Conservation (phyloP, 2,113 vertebrate species). For the Rana temporaria region DNA sequence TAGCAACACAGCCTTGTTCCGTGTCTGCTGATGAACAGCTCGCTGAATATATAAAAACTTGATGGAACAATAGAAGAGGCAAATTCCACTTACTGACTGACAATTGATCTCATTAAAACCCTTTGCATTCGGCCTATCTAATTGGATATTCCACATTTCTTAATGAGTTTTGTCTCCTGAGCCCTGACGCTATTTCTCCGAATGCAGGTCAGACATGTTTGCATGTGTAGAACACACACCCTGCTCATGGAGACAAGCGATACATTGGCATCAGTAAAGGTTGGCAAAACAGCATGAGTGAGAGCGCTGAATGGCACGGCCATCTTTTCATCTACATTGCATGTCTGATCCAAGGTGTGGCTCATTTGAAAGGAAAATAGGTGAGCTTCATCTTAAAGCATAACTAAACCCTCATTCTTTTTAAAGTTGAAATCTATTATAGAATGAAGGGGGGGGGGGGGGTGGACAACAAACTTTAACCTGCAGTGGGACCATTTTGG, state of each 20-base stretch:
- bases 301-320: background rate
- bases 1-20: constrained; percentile 4
- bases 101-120: constrained; percentile 41
- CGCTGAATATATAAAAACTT: constrained; percentile 7
- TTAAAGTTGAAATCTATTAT: no score
- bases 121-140: constrained; percentile 25
- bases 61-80: constrained; percentile 3
- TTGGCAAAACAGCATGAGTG: constrained; percentile 15
- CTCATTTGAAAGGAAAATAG: constrained; percentile 25
- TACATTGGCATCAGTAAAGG: constrained; percentile 19
- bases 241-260: constrained; percentile 3
- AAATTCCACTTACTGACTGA: constrained; percentile 37
- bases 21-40: background rate
- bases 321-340: background rate
- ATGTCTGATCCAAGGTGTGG: no score
- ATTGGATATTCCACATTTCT: constrained; percentile 43
- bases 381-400: background rate
- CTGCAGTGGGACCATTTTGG: no score
- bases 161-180: constrained; percentile 28
- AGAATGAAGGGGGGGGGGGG: no score
- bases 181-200: background rate
- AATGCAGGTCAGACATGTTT: constrained; percentile 42
- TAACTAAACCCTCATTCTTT: no score
- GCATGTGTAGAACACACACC: constrained; percentile 33
- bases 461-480: no score